These are phyloP conservation scores for Shargacucullia verbasci DNA, from an alignment of 2,888 invertebrate species.

Conservation along the genomic window DNA sequence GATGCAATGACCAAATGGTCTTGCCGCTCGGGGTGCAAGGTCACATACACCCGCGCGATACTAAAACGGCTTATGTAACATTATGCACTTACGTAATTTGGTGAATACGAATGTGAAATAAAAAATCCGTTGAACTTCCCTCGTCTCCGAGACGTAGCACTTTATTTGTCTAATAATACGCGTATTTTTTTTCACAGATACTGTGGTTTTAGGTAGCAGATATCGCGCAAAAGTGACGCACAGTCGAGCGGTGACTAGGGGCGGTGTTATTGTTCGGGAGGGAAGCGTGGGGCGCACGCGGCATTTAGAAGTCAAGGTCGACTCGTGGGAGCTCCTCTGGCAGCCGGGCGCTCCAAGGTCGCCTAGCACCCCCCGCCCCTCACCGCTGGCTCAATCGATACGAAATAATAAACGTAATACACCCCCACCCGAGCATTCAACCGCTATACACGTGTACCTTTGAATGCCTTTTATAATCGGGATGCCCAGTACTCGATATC, in stretches of 20 bases:
- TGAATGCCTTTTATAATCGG: no score
- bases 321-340: conserved; percentile 66
- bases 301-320: conserved; percentile 75
- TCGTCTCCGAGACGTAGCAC: conserved; percentile 10
- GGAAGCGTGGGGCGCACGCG: conserved; percentile 59
- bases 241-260: conserved; percentile 48
- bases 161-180: conserved; percentile 7
- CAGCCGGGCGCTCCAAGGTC: conserved; percentile 72
- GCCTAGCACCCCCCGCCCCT: conserved; percentile 51
- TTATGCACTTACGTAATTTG: conserved; percentile 45
- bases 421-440: conserved; percentile 9
- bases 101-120: conserved; percentile 16
- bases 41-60: conserved; percentile 25
- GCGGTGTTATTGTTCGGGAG: conserved; percentile 62
- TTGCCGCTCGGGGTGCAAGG: conserved; percentile 44
- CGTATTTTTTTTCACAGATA: conserved; percentile 20
- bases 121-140: background rate
- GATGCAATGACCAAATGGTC: conserved; percentile 43
- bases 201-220: conserved; percentile 23
- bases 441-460: background rate
- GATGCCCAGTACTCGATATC: no score
- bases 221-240: conserved; percentile 35
- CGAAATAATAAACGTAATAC: conserved; percentile 53
- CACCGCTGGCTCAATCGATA: conserved; percentile 70
- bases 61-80: conserved; percentile 29